Percentiles rank a stretch among this genome's conserved stretches.
Evolutionary conservation across 2,888 invertebrate genomes (phyloP).

Genomic region (Pyrochroa serraticornis): DNA sequence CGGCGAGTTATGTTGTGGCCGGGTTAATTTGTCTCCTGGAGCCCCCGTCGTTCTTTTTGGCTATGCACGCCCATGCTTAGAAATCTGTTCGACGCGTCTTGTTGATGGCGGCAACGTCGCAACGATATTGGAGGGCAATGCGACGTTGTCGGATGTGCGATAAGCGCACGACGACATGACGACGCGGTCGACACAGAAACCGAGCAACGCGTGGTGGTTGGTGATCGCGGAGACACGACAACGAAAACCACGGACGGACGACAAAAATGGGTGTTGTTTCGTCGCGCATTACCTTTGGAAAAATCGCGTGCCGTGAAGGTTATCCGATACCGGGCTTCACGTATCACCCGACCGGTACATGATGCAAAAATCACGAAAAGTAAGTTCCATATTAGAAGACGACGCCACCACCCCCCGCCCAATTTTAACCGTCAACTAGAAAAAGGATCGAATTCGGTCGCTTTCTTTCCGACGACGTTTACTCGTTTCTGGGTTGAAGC

Average conservation of each 20-base stretch:
- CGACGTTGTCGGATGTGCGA: slow-evolving; percentile 47
- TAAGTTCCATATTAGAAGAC: slow-evolving; percentile 21
- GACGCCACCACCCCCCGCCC: no score
- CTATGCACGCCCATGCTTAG: no score
- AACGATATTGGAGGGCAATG: slow-evolving; percentile 43
- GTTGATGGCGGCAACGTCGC: slow-evolving; percentile 34
- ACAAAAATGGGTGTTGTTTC: slow-evolving; percentile 4
- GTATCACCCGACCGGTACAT: slow-evolving; percentile 46
- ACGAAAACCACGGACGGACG: not conserved
- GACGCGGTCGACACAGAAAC: not conserved
- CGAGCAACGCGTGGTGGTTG: not conserved
- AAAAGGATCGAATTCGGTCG: no score
- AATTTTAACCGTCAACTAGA: no score
- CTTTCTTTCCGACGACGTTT: not conserved
- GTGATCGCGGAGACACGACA: not conserved
- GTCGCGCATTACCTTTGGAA: slow-evolving; percentile 2
- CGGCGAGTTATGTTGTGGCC: no score
- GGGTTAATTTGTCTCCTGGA: no score
- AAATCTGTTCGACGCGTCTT: slow-evolving; percentile 12
- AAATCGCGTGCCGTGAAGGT: slow-evolving; percentile 3
- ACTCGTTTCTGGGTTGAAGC: slow-evolving; percentile 14
- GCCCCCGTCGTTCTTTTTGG: not conserved
- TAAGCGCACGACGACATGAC: not conserved
- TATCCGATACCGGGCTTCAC: not conserved
- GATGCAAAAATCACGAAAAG: slow-evolving; percentile 23